A percentile compares a stretch with the other conserved stretches of the same genome.
Conservation (phyloP, 2,113 vertebrate species). For the Bubo blakistoni region DNA sequence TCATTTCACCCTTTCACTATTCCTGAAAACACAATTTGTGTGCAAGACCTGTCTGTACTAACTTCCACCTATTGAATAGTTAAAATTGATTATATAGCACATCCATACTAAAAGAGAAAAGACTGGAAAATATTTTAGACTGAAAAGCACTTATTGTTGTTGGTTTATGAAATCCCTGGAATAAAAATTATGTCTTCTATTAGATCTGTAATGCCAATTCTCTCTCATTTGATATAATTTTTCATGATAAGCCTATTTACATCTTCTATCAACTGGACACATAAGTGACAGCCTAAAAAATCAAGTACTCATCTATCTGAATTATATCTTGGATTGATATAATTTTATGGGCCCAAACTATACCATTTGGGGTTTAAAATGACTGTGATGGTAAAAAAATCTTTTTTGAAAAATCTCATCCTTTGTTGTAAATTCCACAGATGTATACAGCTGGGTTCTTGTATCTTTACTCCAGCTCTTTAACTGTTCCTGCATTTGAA, state of each 20-base stretch:
- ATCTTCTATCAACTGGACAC: not conserved
- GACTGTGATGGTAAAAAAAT: not conserved
- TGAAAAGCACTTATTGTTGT: not conserved
- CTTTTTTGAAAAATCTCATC: not conserved
- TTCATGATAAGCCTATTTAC: not conserved
- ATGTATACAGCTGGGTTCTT: not conserved
- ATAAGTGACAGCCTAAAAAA: not conserved
- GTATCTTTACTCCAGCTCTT: not conserved
- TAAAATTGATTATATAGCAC: not conserved
- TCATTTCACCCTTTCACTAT: not conserved
- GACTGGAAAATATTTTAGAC: not conserved
- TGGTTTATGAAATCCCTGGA: not conserved
- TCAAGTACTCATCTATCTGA: not conserved
- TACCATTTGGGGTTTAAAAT: not conserved
- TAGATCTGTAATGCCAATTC: not conserved
- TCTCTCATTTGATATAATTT: not conserved
- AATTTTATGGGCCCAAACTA: not conserved
- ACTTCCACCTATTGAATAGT: not conserved
- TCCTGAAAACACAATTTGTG: not conserved
- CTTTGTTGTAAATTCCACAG: not conserved
- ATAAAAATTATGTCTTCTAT: not conserved
- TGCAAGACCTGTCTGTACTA: not conserved
- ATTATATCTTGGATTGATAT: not conserved
- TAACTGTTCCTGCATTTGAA: not conserved
- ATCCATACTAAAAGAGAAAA: not conserved